A percentile compares a stretch with the other conserved stretches of the same genome.
Evolutionary conservation across 1,140 invertebrate species (phyloP).

Genomic region (Aricia agestis): DNA sequence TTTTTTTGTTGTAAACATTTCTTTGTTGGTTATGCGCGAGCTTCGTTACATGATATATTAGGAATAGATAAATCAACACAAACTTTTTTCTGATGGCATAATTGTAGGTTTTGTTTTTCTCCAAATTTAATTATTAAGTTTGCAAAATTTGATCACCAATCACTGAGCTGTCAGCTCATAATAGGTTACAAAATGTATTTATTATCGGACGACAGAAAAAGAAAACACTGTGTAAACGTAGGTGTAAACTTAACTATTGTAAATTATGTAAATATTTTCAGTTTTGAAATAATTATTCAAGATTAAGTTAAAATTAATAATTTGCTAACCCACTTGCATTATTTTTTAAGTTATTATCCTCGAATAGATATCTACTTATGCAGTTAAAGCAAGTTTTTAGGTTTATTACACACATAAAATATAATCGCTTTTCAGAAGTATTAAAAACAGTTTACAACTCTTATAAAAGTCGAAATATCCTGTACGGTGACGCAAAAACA

Average conservation of each 20-base stretch:
- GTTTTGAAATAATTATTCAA: no score
- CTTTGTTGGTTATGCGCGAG: slow-evolving; percentile 16
- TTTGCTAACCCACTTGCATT: no score
- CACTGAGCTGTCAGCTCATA: no score
- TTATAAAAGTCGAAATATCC: slow-evolving; percentile 4
- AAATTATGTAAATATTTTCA: no score
- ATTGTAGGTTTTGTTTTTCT: not conserved
- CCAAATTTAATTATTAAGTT: not conserved
- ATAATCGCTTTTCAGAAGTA: slow-evolving; percentile 9
- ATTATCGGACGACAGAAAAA: no score
- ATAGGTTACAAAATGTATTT: no score
- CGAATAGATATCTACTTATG: not conserved
- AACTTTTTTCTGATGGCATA: not conserved
- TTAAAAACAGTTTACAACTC: slow-evolving; percentile 1
- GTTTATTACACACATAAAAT: not conserved
- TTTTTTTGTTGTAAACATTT: slow-evolving; percentile 29
- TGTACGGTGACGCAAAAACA: slow-evolving; percentile 6
- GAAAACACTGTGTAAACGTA: no score
- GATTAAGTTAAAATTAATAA: not conserved
- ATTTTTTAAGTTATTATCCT: not conserved
- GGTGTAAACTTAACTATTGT: no score
- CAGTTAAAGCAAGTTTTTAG: not conserved
- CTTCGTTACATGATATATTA: slow-evolving; percentile 14
- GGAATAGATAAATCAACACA: not conserved
- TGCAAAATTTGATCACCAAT: no score